A percentile compares a stretch with the other conserved stretches of the same genome.
Conservation (phyloP, 2,113 vertebrate genomes). For the Atrichornis clamosus region DNA sequence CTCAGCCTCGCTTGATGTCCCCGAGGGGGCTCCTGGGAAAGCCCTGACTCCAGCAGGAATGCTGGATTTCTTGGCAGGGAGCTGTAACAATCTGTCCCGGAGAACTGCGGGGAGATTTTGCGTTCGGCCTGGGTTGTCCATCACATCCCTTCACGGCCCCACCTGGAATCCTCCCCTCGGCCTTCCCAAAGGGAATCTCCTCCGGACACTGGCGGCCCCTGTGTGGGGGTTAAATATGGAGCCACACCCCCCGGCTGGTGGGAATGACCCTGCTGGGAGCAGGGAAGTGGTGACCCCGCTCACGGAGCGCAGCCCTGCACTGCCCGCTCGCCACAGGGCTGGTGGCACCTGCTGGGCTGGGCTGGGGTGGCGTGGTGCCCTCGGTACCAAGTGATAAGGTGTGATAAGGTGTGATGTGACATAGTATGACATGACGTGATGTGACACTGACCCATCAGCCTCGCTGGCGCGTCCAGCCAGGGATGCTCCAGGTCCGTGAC, state of each 20-base stretch:
- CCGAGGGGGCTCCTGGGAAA: conserved; percentile 46
- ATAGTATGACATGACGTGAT: rapidly evolving
- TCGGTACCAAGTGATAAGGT: too few species aligned
- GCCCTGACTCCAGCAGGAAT: conserved; percentile 37
- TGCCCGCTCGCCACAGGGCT: rapidly evolving
- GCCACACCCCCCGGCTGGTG: background rate
- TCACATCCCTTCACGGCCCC: background rate
- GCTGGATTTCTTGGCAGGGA: conserved; percentile 50
- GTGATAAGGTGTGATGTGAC: background rate
- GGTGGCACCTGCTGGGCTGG: background rate
- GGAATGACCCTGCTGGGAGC: background rate
- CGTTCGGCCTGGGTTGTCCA: background rate
- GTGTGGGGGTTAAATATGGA: rapidly evolving
- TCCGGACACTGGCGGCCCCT: background rate
- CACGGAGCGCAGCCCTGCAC: background rate
- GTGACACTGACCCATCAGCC: too few species aligned
- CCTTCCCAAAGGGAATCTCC: background rate
- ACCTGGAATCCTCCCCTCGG: background rate
- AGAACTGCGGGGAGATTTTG: background rate
- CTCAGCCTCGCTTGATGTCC: conserved; percentile 55
- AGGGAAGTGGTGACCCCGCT: background rate
- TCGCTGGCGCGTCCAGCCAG: rapidly evolving
- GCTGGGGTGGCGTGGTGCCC: background rate
- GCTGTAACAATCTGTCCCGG: conserved; percentile 8
- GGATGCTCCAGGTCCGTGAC: rapidly evolving